Percentiles rank a stretch among this genome's conserved stretches.
Conservation (phyloP, 2,888 invertebrate genomes). For the Apodemia zela region DNA sequence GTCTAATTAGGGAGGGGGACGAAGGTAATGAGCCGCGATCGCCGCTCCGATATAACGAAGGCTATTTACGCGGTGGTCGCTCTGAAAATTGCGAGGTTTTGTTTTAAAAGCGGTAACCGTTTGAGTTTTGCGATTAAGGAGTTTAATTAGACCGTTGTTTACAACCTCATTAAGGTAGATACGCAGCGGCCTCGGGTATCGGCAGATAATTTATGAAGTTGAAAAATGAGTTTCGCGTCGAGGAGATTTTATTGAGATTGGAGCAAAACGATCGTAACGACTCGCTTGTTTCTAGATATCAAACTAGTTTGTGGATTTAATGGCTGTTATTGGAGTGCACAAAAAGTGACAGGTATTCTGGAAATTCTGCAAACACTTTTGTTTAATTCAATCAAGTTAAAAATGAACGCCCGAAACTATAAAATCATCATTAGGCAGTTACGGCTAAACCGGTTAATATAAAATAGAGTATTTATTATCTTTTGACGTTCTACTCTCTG, state of each 20-base stretch:
- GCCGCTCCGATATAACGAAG: slow-evolving; percentile 76
- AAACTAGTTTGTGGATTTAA: not conserved
- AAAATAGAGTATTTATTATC: too few relatives aligned
- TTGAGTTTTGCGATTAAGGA: slow-evolving; percentile 80
- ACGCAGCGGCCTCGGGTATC: slow-evolving; percentile 66
- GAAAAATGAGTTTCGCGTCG: slow-evolving; percentile 67
- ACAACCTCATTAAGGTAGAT: slow-evolving; percentile 76
- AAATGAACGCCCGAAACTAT: too few relatives aligned
- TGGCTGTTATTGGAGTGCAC: not conserved
- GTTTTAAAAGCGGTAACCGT: slow-evolving; percentile 79
- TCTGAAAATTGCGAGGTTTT: slow-evolving; percentile 77
- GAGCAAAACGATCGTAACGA: slow-evolving; percentile 32
- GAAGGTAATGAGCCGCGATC: slow-evolving; percentile 79
- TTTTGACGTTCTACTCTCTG: too few relatives aligned
- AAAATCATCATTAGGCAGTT: too few relatives aligned
- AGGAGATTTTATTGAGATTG: slow-evolving; percentile 52
- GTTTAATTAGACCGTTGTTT: slow-evolving; percentile 80
- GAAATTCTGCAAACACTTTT: too few relatives aligned
- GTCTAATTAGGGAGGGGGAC: slow-evolving; percentile 69
- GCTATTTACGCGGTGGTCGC: slow-evolving; percentile 77
- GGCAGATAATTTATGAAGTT: slow-evolving; percentile 73
- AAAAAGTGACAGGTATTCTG: not conserved
- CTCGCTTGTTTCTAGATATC: slow-evolving; percentile 22
- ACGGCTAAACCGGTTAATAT: too few relatives aligned
- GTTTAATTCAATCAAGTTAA: too few relatives aligned